A percentile compares a stretch with the other conserved stretches of the same genome.
These are phyloP conservation scores for Circaetus gallicus DNA, from an alignment of 2,113 vertebrate species.

Conservation along the genomic window DNA sequence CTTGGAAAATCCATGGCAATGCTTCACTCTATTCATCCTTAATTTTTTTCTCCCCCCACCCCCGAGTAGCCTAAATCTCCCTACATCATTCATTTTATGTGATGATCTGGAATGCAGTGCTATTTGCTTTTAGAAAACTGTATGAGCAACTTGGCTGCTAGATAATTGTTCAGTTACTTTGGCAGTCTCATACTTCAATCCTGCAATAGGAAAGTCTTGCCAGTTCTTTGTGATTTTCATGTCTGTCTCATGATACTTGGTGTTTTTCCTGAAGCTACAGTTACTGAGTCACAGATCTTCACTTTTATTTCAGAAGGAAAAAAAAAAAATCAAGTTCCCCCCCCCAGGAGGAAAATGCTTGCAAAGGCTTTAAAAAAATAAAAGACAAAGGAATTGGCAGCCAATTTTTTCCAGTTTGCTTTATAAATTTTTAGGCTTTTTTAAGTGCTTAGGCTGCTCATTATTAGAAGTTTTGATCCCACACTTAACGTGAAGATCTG, in stretches of 20 bases:
- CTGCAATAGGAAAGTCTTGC: slow-evolving; percentile 5
- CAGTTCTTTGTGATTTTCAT: slow-evolving; percentile 44
- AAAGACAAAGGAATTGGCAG: background rate
- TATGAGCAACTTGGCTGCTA: slow-evolving; percentile 42
- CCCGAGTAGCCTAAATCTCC: background rate
- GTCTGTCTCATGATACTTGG: background rate
- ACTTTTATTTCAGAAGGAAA: background rate
- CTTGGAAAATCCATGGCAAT: background rate
- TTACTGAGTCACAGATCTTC: background rate
- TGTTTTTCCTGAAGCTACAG: slow-evolving; percentile 14
- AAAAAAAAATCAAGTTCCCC: background rate
- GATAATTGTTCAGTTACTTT: slow-evolving; percentile 23
- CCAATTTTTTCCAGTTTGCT: background rate
- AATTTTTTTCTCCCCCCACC: background rate
- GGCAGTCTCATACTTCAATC: slow-evolving; percentile 21
- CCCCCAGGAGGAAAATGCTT: background rate
- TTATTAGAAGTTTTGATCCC: background rate
- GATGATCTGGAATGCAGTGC: slow-evolving; percentile 19
- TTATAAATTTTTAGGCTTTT: background rate
- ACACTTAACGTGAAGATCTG: background rate
- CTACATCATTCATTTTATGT: background rate
- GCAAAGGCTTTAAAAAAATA: background rate
- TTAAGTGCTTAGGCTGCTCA: background rate
- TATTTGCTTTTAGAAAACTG: slow-evolving; percentile 20
- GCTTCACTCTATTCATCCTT: background rate